Evolutionary conservation across 2,113 vertebrate species (phyloP).

Genomic region (Uria lomvia): DNA sequence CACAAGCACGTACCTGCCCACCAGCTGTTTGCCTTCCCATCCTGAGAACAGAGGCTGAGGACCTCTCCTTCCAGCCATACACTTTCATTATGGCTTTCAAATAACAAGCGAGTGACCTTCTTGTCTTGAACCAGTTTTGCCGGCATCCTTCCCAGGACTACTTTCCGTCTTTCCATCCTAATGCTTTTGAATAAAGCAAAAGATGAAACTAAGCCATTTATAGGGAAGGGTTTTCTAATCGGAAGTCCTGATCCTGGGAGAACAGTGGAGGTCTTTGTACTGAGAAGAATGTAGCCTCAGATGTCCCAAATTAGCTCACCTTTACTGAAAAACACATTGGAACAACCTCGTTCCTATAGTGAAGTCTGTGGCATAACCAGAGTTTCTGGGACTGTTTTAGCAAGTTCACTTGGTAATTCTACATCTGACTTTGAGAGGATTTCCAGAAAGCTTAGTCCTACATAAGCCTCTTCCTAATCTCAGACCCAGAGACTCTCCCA

Average conservation of each 20-base stretch:
- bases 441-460: background rate
- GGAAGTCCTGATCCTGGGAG: background rate
- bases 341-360: background rate
- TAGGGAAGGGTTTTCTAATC: background rate
- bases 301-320: background rate
- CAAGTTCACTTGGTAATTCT: background rate
- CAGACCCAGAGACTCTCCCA: background rate
- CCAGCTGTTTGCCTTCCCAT: background rate
- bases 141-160: background rate
- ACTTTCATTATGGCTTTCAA: background rate
- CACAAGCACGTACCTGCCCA: background rate
- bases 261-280: background rate
- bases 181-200: background rate
- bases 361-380: background rate
- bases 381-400: background rate
- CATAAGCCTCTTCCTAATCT: background rate
- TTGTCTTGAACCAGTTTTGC: background rate
- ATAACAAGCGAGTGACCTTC: background rate
- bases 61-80: background rate
- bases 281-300: background rate
- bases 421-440: background rate
- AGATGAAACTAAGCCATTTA: background rate
- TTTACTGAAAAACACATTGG: background rate
- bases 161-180: background rate
- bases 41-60: background rate